phyloP scores from a whole-genome alignment of 2,113 vertebrate genomes.

The Crotalus tigris region DNA sequence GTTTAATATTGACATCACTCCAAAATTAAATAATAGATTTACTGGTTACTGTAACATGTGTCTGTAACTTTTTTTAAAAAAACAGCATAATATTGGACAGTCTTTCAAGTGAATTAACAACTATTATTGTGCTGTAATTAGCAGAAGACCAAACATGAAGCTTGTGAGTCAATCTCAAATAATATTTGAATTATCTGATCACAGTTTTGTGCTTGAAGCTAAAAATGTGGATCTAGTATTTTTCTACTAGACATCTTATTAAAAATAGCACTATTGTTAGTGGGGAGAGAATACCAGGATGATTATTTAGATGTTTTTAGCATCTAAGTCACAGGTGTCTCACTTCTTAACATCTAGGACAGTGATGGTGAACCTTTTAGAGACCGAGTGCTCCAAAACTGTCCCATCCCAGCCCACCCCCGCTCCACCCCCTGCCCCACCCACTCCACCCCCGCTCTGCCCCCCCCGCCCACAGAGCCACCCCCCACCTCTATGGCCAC shows the following conservation, averaged over 20 bases:
- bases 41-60: not conserved
- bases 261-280: not conserved
- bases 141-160: fast-evolving
- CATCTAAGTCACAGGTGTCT: not conserved
- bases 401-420: no score
- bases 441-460: no score
- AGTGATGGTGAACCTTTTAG: no score
- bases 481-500: no score
- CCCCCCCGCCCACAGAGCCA: no score
- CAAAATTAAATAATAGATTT: not conserved
- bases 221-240: not conserved
- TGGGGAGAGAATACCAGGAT: not conserved
- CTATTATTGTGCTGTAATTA: slow-evolving; percentile 10
- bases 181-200: not conserved
- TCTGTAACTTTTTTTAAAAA: not conserved
- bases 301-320: not conserved
- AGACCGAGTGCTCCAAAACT: no score
- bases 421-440: no score
- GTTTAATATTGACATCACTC: not conserved
- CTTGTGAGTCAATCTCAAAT: not conserved
- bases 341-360: no score
- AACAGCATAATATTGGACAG: not conserved
- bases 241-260: not conserved
- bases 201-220: not conserved
- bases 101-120: not conserved